These are phyloP conservation scores for Noctua comes DNA, from an alignment of 2,888 invertebrate genomes.

Conservation along the genomic window DNA sequence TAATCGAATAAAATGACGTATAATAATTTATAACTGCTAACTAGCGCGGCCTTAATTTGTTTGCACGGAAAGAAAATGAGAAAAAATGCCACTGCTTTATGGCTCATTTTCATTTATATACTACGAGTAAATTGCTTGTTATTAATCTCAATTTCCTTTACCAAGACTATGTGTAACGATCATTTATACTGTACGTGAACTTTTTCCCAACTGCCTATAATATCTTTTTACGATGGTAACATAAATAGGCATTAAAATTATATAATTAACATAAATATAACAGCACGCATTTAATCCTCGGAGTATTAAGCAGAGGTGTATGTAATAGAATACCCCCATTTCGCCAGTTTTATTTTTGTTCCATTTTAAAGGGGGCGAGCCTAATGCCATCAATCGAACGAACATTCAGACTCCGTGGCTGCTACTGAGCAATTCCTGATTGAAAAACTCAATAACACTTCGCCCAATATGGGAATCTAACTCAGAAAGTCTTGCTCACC, in stretches of 20 bases:
- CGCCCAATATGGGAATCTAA: not conserved
- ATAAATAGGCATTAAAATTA: not conserved
- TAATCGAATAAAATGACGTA: not conserved
- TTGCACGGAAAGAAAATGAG: conserved; percentile 43
- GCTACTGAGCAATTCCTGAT: not conserved
- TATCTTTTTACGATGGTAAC: not conserved
- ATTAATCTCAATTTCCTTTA: conserved; percentile 62
- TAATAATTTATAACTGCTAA: conserved; percentile 34
- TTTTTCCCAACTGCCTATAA: conserved; percentile 23
- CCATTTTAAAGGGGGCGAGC: not conserved
- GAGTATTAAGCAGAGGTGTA: not conserved
- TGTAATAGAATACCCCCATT: not conserved
- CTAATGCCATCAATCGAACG: not conserved
- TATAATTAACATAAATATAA: not conserved
- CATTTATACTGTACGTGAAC: conserved; percentile 51
- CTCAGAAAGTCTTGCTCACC: not conserved
- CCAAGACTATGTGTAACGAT: conserved; percentile 44
- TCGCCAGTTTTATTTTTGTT: not conserved
- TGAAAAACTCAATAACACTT: not conserved
- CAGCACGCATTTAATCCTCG: not conserved
- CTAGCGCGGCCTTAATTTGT: conserved; percentile 35
- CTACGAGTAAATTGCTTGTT: conserved; percentile 48
- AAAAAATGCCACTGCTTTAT: conserved; percentile 55
- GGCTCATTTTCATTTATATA: conserved; percentile 47
- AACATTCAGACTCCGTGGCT: not conserved